Evolutionary conservation across 1,140 invertebrate genomes (phyloP).

Genomic region (Magallana angulata): DNA sequence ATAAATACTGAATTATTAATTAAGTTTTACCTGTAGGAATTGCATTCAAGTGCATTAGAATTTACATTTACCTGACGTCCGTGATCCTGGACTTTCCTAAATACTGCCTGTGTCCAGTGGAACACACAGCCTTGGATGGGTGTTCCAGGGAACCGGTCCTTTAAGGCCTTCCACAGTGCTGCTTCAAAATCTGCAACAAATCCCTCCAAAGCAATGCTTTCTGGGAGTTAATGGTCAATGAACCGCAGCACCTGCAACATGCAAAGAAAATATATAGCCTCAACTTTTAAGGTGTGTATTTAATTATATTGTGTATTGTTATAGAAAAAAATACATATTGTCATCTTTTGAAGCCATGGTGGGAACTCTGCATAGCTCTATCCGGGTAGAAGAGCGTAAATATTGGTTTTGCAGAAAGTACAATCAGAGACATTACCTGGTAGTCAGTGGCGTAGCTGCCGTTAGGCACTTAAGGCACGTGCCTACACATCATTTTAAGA

Average conservation of each 20-base stretch:
- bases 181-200: constrained; percentile 51
- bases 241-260: neutral
- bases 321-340: no score
- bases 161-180: constrained; percentile 54
- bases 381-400: no score
- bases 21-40: no score
- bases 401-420: no score
- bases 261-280: neutral
- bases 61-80: constrained; percentile 41
- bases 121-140: constrained; percentile 56
- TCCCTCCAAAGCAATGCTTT: neutral
- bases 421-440: constrained; percentile 2
- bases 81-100: constrained; percentile 53
- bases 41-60: no score
- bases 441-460: no score
- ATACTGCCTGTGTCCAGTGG: constrained; percentile 57
- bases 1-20: no score
- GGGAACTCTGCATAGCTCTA: no score
- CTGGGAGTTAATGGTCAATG: neutral
- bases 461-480: no score
- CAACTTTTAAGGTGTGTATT: neutral
- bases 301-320: no score
- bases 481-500: no score
- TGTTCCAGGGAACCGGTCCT: constrained; percentile 15
- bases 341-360: no score